Conservation (phyloP, 64 coral and sea anemone species). For the Actinia equina region DNA sequence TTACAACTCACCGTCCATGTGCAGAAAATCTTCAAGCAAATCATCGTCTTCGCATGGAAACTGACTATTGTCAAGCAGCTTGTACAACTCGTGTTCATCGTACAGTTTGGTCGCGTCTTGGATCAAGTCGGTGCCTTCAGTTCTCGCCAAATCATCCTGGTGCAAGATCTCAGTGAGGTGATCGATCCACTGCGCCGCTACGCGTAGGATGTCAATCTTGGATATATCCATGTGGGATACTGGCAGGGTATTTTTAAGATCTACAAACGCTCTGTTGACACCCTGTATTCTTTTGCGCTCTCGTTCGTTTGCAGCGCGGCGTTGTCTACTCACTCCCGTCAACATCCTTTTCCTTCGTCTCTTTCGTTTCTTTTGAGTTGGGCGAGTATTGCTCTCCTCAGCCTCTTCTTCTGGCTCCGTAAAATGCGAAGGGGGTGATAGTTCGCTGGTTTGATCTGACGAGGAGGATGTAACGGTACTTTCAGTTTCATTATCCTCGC, state of each 20-base stretch:
- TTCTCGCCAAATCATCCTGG: conserved; percentile 43
- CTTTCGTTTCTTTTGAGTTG: conserved; percentile 52
- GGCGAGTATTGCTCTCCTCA: not conserved
- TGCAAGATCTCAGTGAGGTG: conserved; percentile 76
- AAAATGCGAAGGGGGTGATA: conserved; percentile 8
- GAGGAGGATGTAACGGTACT: conserved; percentile 5
- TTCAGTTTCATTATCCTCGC: conserved; percentile 14
- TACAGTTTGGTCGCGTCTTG: not conserved
- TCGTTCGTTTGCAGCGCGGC: conserved; percentile 82
- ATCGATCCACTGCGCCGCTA: conserved; percentile 87
- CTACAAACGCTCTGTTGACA: conserved; percentile 87
- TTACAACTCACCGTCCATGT: conserved; percentile 24
- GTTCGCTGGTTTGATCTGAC: conserved; percentile 19
- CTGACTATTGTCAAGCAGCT: conserved; percentile 4
- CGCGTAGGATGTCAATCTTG: conserved; percentile 88
- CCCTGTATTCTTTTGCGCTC: conserved; percentile 83
- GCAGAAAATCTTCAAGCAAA: conserved; percentile 24
- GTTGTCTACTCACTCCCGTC: conserved; percentile 86
- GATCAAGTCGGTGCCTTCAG: not conserved
- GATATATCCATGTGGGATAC: conserved; percentile 89
- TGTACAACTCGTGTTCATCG: conserved; percentile 31
- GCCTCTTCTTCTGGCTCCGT: conserved; percentile 17
- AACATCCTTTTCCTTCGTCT: conserved; percentile 87
- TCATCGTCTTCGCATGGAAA: conserved; percentile 25
- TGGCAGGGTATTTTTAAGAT: conserved; percentile 82